Percentiles rank a stretch among this genome's conserved stretches.
Evolutionary conservation across 2,113 vertebrate species (phyloP).

Genomic region (Oreochromis aureus): DNA sequence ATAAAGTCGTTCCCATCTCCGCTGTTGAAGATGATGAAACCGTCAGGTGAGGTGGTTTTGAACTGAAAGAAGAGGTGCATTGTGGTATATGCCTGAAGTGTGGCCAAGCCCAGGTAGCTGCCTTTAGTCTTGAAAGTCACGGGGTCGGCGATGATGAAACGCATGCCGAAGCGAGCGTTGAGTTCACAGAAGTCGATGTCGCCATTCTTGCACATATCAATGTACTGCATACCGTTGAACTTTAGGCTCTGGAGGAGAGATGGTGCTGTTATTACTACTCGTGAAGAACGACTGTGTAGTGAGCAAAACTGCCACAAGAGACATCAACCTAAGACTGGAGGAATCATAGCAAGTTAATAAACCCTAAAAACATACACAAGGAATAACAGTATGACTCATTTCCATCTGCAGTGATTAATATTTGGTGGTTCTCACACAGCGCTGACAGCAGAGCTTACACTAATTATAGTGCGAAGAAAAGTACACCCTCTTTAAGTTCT

Average conservation of each 20-base stretch:
- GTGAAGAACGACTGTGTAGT: not conserved
- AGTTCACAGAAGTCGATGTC: conserved; percentile 97
- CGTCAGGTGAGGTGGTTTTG: conserved; percentile 92
- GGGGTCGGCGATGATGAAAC: conserved; percentile 94
- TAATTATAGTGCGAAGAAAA: not conserved
- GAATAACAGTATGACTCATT: not conserved
- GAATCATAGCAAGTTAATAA: not conserved
- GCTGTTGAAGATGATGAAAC: conserved; percentile 94
- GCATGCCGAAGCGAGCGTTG: conserved; percentile 92
- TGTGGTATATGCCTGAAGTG: conserved; percentile 92
- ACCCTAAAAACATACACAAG: rapidly evolving
- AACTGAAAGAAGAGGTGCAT: conserved; percentile 99
- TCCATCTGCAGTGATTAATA: not conserved
- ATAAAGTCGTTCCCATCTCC: conserved; percentile 87
- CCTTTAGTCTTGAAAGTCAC: conserved; percentile 95
- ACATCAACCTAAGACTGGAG: not conserved
- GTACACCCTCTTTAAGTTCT: not conserved
- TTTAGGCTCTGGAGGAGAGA: conserved; percentile 78
- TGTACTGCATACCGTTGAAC: conserved; percentile 96
- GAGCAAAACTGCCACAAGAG: not conserved
- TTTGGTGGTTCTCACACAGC: not conserved
- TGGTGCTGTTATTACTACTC: not conserved
- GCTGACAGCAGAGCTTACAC: not conserved
- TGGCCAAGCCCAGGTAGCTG: conserved; percentile 93
- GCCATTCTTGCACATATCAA: conserved; percentile 96